phyloP scores from a whole-genome alignment of 2,888 invertebrate genomes.

The Unio pictorum region DNA sequence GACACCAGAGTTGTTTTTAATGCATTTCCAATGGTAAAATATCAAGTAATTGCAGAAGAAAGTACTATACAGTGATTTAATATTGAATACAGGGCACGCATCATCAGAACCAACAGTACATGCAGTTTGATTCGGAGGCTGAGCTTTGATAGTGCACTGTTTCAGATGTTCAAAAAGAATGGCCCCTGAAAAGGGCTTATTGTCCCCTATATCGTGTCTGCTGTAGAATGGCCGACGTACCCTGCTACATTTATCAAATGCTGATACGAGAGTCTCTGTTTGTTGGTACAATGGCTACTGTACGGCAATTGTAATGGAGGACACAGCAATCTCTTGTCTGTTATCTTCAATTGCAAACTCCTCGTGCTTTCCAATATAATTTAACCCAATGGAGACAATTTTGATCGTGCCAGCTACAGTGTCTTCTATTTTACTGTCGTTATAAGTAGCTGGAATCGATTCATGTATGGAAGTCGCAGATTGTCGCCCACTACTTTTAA shows the following conservation, averaged over 20 bases:
- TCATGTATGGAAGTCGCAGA: neutral
- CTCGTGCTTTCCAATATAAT: slow-evolving; percentile 16
- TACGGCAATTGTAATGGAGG: slow-evolving; percentile 14
- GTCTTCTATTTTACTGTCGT: slow-evolving; percentile 8
- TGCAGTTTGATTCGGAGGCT: slow-evolving; percentile 16
- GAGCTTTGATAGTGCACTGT: slow-evolving; percentile 20
- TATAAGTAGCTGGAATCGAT: slow-evolving; percentile 9
- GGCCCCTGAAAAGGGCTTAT: slow-evolving; percentile 16
- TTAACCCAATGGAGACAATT: slow-evolving; percentile 22
- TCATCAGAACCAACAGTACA: slow-evolving; percentile 10
- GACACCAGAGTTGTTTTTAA: no score
- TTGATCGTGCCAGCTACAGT: slow-evolving; percentile 20
- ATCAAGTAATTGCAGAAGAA: slow-evolving; percentile 27
- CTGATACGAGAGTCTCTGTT: slow-evolving; percentile 19
- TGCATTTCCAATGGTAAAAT: slow-evolving; percentile 20
- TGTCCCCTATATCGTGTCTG: neutral
- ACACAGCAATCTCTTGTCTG: slow-evolving; percentile 17
- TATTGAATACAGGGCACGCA: slow-evolving; percentile 12
- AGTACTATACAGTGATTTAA: slow-evolving; percentile 14
- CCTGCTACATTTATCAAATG: slow-evolving; percentile 28
- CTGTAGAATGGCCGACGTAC: slow-evolving; percentile 23
- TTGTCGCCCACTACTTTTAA: no score
- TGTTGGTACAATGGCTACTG: slow-evolving; percentile 8
- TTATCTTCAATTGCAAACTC: slow-evolving; percentile 26
- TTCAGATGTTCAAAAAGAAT: slow-evolving; percentile 8